Percentiles rank a stretch among this genome's conserved stretches.
These are phyloP conservation scores for Haemorhous mexicanus DNA, from an alignment of 2,113 vertebrate genomes.

Conservation along the genomic window DNA sequence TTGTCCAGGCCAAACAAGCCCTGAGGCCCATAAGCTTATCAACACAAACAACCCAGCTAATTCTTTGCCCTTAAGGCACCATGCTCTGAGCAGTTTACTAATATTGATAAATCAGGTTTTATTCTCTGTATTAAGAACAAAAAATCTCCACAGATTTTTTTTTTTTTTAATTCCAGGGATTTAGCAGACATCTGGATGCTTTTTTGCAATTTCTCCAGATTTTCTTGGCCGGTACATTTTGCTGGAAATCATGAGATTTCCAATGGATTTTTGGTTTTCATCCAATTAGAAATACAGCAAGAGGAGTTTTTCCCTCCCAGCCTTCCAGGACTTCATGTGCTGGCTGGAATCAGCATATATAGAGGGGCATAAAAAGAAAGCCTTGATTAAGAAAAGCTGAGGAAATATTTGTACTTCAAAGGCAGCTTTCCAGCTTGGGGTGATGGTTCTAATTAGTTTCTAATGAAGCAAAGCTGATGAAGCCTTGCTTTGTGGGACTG, in stretches of 20 bases:
- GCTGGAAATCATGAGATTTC: constrained; percentile 30
- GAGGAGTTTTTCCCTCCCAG: constrained; percentile 25
- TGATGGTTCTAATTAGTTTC: constrained; percentile 18
- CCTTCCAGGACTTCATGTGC: constrained; percentile 41
- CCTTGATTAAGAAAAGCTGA: constrained; percentile 38
- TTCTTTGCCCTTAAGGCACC: not conserved
- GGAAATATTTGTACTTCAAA: constrained; percentile 48
- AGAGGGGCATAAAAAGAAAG: constrained; percentile 2
- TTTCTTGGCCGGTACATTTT: not conserved
- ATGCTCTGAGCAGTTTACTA: not conserved
- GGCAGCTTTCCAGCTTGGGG: constrained; percentile 15
- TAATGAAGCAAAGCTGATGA: not conserved
- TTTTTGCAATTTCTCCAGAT: constrained; percentile 27
- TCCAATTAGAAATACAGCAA: constrained; percentile 38
- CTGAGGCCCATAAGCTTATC: not conserved
- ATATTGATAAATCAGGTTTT: not conserved
- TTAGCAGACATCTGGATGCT: constrained; percentile 43
- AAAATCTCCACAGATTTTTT: not conserved
- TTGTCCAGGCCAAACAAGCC: not conserved
- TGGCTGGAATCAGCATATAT: not conserved
- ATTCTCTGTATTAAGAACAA: not conserved
- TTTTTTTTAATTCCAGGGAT: not conserved
- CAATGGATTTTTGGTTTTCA: not conserved
- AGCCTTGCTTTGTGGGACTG: not conserved
- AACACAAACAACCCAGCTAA: not conserved